A percentile compares a stretch with the other conserved stretches of the same genome.
Evolutionary conservation across 1,140 invertebrate genomes (phyloP).

Genomic region (Zelostemma sp.): DNA sequence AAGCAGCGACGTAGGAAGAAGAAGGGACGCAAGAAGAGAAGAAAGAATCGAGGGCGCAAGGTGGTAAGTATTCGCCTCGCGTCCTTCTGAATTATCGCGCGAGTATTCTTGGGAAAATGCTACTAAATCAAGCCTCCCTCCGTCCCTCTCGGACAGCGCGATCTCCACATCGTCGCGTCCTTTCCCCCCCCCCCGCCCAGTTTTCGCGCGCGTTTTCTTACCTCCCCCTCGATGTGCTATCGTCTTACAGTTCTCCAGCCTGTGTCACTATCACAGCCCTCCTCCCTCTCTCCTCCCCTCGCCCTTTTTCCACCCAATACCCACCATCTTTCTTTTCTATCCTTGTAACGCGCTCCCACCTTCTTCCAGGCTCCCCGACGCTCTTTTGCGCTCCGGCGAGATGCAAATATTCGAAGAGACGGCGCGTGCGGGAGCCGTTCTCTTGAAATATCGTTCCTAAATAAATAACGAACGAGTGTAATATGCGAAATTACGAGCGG

Average conservation of each 20-base stretch:
- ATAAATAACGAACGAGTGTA: constrained; percentile 64
- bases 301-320: constrained; percentile 2
- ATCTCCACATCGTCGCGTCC: constrained; percentile 25
- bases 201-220: constrained; percentile 18
- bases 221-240: constrained; percentile 31
- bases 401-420: constrained; percentile 56
- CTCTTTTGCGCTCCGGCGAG: constrained; percentile 41
- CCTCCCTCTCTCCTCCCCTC: constrained; percentile 8
- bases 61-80: constrained; percentile 61
- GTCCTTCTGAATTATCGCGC: constrained; percentile 63
- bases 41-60: constrained; percentile 19
- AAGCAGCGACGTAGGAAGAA: constrained; percentile 1
- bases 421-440: constrained; percentile 57
- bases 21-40: neutral
- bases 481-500: constrained; percentile 62
- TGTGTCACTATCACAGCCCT: constrained; percentile 31
- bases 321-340: constrained; percentile 11
- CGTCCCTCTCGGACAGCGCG: constrained; percentile 41
- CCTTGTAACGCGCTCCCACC: neutral
- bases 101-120: constrained; percentile 62
- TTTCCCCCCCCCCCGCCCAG: constrained; percentile 16
- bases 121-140: constrained; percentile 60
- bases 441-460: constrained; percentile 62
- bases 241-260: constrained; percentile 34
- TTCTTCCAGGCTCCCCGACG: constrained; percentile 4